Percentiles rank a stretch among this genome's conserved stretches.
Conservation (phyloP, 2,113 vertebrate species). For the Siniperca chuatsi region DNA sequence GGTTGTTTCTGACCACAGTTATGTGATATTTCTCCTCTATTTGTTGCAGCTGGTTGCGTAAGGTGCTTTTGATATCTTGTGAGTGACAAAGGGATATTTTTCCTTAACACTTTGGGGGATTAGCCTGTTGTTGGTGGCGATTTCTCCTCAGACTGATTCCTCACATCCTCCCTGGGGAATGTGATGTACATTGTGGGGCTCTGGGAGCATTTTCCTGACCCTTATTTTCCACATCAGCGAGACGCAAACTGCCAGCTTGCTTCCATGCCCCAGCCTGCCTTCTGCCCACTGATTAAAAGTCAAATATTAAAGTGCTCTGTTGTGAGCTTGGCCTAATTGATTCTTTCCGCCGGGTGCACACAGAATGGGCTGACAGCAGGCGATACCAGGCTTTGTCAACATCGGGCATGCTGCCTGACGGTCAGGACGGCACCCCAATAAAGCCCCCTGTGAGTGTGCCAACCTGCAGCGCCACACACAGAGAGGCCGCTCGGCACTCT, state of each 20-base stretch:
- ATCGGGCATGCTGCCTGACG: slow-evolving; percentile 79
- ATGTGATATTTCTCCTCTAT: slow-evolving; percentile 39
- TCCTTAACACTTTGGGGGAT: slow-evolving; percentile 30
- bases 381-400: slow-evolving; percentile 84
- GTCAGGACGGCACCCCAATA: slow-evolving; percentile 74
- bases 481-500: slow-evolving; percentile 57
- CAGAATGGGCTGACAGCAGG: slow-evolving; percentile 85
- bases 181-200: slow-evolving; percentile 24
- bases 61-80: slow-evolving; percentile 65
- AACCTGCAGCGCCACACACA: slow-evolving; percentile 78
- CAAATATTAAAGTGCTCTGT: slow-evolving; percentile 84
- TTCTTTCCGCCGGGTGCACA: slow-evolving; percentile 81
- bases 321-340: slow-evolving; percentile 82
- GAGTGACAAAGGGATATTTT: slow-evolving; percentile 56
- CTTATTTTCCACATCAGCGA: slow-evolving; percentile 75
- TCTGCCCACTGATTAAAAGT: slow-evolving; percentile 80
- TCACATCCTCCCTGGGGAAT: slow-evolving; percentile 29
- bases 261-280: slow-evolving; percentile 56
- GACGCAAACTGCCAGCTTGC: slow-evolving; percentile 62
- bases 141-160: slow-evolving; percentile 25
- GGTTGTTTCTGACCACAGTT: slow-evolving; percentile 30
- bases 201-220: slow-evolving; percentile 51
- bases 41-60: slow-evolving; percentile 69
- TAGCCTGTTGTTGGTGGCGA: slow-evolving; percentile 35
- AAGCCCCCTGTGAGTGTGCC: slow-evolving; percentile 71